Conservation (phyloP, 2,797 vertebrate genomes). For the Pseudochirops corinnae region DNA sequence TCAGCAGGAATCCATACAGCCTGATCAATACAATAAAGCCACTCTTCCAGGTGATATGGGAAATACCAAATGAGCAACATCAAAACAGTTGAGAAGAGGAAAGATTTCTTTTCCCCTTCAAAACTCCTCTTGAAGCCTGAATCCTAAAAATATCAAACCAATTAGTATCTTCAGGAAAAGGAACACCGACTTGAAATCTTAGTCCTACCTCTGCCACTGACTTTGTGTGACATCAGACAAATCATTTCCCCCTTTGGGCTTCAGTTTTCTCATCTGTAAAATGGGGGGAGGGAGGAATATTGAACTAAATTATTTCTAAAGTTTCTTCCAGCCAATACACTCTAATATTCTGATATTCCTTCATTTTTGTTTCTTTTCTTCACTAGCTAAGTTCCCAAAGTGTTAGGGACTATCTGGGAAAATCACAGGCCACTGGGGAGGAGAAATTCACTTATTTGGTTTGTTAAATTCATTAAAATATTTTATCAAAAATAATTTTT, state of each 20-base stretch:
- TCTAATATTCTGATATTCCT: neutral
- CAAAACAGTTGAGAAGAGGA: neutral
- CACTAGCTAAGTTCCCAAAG: neutral
- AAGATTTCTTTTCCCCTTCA: neutral
- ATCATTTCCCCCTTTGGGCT: neutral
- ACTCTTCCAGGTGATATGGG: neutral
- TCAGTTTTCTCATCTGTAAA: neutral
- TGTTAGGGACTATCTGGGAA: constrained; percentile 56
- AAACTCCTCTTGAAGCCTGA: neutral
- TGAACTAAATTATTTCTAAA: neutral
- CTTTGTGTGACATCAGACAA: neutral
- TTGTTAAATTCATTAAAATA: neutral
- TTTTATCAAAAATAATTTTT: neutral
- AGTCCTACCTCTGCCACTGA: neutral
- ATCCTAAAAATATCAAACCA: neutral
- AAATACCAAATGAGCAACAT: neutral
- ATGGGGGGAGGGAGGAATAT: neutral
- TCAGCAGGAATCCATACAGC: neutral
- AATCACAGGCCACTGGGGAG: constrained; percentile 68
- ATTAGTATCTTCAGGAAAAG: neutral
- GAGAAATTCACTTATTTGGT: constrained; percentile 31
- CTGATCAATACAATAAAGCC: neutral
- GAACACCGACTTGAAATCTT: neutral
- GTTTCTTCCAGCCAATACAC: neutral
- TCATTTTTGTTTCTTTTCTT: neutral